Percentiles rank a stretch among this genome's conserved stretches.
Conservation (phyloP, 2,113 vertebrate genomes). For the Sebastes fasciatus region DNA sequence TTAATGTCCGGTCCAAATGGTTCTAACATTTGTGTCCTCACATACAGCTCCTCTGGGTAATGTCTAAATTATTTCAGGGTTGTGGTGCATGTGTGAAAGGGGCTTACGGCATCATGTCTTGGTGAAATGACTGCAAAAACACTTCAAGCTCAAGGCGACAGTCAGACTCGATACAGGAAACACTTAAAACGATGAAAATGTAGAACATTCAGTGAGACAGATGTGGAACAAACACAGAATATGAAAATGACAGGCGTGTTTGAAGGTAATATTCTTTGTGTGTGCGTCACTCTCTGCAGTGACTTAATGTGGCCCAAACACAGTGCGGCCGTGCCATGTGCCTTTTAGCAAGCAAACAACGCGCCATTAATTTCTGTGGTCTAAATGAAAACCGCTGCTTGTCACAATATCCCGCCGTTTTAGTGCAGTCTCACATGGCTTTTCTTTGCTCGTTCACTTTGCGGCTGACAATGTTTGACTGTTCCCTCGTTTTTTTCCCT, state of each 20-base stretch:
- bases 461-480: slow-evolving; percentile 47
- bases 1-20: too few relatives aligned
- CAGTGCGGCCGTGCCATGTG: slow-evolving; percentile 29
- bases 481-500: slow-evolving; percentile 14
- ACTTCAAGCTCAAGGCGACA: background rate
- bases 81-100: too few relatives aligned
- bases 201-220: background rate
- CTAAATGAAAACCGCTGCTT: slow-evolving; percentile 64
- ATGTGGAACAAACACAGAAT: background rate
- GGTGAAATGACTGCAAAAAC: background rate
- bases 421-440: slow-evolving; percentile 31
- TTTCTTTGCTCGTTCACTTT: slow-evolving; percentile 47
- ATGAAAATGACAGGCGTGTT: slow-evolving; percentile 16
- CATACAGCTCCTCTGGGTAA: too few relatives aligned
- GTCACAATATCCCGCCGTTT: slow-evolving; percentile 62
- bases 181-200: background rate
- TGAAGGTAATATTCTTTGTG: slow-evolving; percentile 12
- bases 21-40: too few relatives aligned
- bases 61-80: too few relatives aligned
- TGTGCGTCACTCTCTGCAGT: background rate
- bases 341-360: slow-evolving; percentile 53
- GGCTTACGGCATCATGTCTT: background rate
- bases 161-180: background rate
- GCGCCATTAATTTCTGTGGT: slow-evolving; percentile 57
- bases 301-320: slow-evolving; percentile 44